phyloP scores from a whole-genome alignment of 2,113 vertebrate genomes.

The Albula goreensis region DNA sequence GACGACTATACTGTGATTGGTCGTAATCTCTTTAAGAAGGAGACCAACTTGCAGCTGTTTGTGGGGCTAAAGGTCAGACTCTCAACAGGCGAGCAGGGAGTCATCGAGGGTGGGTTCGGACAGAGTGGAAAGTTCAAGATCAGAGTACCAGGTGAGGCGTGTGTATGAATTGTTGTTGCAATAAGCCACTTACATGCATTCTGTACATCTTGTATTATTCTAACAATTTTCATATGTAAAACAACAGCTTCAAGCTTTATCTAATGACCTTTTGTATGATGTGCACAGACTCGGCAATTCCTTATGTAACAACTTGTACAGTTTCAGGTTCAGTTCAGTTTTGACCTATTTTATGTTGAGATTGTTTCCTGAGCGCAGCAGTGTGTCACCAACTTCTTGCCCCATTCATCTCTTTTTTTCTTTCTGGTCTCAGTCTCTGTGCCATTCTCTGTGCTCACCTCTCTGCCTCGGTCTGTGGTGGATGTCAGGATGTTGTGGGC shows the following conservation, averaged over 20 bases:
- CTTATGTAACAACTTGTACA: not conserved
- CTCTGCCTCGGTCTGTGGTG: conserved; percentile 34
- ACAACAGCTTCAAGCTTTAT: not conserved
- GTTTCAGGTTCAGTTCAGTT: not conserved
- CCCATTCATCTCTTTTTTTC: not conserved
- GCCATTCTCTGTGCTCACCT: not conserved
- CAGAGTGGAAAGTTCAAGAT: conserved; percentile 39
- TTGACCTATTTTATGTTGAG: not conserved
- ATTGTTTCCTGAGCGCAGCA: not conserved
- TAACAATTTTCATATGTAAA: not conserved
- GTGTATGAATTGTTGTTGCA: not conserved
- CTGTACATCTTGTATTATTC: not conserved
- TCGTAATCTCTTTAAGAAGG: conserved; percentile 94
- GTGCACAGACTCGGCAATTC: not conserved
- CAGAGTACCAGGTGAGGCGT: conserved; percentile 23
- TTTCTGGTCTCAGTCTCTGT: conserved; percentile 13
- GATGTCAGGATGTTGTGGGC: conserved; percentile 66
- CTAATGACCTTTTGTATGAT: not conserved
- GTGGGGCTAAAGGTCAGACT: conserved; percentile 88
- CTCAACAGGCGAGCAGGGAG: conserved; percentile 85
- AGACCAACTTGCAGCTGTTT: conserved; percentile 96
- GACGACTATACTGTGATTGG: conserved; percentile 92
- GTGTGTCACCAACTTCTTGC: not conserved
- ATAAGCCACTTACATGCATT: not conserved
- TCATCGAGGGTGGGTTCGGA: conserved; percentile 49